Percentiles rank a stretch among this genome's conserved stretches.
phyloP scores from a whole-genome alignment of 2,797 vertebrate genomes.

The Rhinatrema bivittatum region DNA sequence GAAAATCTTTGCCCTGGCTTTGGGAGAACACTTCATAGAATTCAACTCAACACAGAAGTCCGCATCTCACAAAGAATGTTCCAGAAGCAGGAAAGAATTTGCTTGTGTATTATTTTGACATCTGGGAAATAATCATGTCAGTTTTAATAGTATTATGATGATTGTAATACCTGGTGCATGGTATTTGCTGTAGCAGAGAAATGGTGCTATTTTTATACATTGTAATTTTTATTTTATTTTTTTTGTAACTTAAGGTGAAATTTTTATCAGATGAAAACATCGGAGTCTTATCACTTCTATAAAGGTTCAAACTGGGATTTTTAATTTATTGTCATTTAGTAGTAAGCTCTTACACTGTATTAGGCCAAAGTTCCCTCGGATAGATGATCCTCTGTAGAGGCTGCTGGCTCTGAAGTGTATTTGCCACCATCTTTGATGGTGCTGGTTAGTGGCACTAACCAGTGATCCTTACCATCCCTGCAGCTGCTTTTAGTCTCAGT shows the following conservation, averaged over 20 bases:
- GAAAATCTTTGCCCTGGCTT: too few relatives aligned
- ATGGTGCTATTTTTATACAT: slow-evolving; percentile 50
- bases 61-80: too few relatives aligned
- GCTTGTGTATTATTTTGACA: slow-evolving; percentile 1
- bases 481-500: too few relatives aligned
- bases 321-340: slow-evolving; percentile 36
- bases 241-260: slow-evolving; percentile 34
- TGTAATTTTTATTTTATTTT: slow-evolving; percentile 19
- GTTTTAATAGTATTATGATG: slow-evolving; percentile 9
- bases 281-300: not conserved
- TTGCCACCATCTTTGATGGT: not conserved
- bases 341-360: slow-evolving; percentile 2
- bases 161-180: not conserved
- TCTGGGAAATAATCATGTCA: slow-evolving; percentile 16
- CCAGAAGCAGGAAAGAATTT: not conserved
- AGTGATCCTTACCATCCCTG: too few relatives aligned
- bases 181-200: slow-evolving; percentile 27
- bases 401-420: not conserved
- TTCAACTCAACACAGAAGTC: too few relatives aligned
- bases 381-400: too few relatives aligned
- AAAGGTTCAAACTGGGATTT: slow-evolving; percentile 15
- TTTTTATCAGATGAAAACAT: slow-evolving; percentile 27
- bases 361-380: too few relatives aligned
- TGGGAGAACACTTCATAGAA: too few relatives aligned
- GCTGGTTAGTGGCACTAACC: not conserved